phyloP scores from a whole-genome alignment of 2,113 vertebrate genomes.

The Corydoras sp. region DNA sequence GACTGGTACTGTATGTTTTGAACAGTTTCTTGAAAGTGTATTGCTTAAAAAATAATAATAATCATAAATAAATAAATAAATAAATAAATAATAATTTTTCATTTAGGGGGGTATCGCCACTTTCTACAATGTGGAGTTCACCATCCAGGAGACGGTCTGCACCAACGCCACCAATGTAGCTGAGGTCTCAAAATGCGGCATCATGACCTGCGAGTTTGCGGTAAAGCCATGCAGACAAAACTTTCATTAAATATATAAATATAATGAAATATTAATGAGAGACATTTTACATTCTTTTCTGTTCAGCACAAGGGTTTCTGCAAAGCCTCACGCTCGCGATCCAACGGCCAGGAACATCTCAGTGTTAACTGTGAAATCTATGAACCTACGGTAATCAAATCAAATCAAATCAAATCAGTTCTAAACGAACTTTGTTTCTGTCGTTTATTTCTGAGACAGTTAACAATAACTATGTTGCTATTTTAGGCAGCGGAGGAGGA shows the following conservation, averaged over 20 bases:
- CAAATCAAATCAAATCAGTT: not conserved
- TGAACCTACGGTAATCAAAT: constrained; percentile 60
- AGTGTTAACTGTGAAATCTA: constrained; percentile 57
- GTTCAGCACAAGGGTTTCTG: constrained; percentile 69
- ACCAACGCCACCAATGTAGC: constrained; percentile 12
- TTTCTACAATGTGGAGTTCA: constrained; percentile 56
- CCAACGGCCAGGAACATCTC: accelerated
- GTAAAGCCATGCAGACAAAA: constrained; percentile 48
- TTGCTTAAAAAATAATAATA: too few relatives aligned
- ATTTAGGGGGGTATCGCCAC: constrained; percentile 45
- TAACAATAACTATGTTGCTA: not conserved
- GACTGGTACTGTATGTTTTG: too few relatives aligned
- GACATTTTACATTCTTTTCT: constrained; percentile 3
- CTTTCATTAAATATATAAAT: too few relatives aligned
- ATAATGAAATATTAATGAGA: too few relatives aligned
- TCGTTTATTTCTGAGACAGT: not conserved
- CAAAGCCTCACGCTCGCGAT: constrained; percentile 23
- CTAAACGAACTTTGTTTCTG: not conserved
- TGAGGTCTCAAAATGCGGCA: constrained; percentile 45
- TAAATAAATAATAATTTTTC: not conserved
- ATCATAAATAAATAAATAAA: too few relatives aligned
- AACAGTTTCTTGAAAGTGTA: too few relatives aligned
- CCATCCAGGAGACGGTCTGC: constrained; percentile 68
- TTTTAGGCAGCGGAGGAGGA: constrained; percentile 56
- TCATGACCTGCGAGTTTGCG: constrained; percentile 64